phyloP scores from a whole-genome alignment of 1,140 invertebrate genomes.

The Ylistrum balloti region DNA sequence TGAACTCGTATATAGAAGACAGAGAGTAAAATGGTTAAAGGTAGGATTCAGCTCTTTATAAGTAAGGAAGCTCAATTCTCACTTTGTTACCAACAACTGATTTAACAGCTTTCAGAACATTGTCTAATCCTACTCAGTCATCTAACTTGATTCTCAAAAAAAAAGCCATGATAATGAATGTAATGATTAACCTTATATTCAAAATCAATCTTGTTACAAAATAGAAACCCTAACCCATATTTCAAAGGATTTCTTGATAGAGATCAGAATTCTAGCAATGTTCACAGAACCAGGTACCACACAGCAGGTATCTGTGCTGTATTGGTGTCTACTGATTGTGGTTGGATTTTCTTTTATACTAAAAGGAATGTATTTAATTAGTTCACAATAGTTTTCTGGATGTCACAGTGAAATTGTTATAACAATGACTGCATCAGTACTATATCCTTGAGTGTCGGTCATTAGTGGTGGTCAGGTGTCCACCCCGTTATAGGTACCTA shows the following conservation, averaged over 20 bases:
- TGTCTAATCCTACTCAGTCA: not conserved
- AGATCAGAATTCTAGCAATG: not conserved
- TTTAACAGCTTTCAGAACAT: not conserved
- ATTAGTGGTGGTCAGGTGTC: not conserved
- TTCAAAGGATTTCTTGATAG: not conserved
- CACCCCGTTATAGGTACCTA: not conserved
- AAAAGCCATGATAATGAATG: no score
- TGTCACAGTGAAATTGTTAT: not conserved
- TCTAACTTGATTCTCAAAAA: no score
- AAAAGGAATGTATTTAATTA: not conserved
- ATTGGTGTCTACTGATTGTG: not conserved
- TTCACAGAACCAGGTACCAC: not conserved
- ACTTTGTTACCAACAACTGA: constrained; percentile 12
- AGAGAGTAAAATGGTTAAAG: constrained; percentile 7
- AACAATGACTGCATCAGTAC: not conserved
- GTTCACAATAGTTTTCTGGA: not conserved
- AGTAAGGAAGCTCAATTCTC: not conserved
- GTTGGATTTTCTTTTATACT: not conserved
- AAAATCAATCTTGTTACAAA: no score
- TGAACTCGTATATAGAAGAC: not conserved
- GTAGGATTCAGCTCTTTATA: not conserved
- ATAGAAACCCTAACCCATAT: no score
- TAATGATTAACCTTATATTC: no score
- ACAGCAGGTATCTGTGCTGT: no score
- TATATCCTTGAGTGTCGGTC: not conserved